A percentile compares a stretch with the other conserved stretches of the same genome.
Evolutionary conservation across 2,888 invertebrate genomes (phyloP).

Genomic region (Scaeva pyrastri): DNA sequence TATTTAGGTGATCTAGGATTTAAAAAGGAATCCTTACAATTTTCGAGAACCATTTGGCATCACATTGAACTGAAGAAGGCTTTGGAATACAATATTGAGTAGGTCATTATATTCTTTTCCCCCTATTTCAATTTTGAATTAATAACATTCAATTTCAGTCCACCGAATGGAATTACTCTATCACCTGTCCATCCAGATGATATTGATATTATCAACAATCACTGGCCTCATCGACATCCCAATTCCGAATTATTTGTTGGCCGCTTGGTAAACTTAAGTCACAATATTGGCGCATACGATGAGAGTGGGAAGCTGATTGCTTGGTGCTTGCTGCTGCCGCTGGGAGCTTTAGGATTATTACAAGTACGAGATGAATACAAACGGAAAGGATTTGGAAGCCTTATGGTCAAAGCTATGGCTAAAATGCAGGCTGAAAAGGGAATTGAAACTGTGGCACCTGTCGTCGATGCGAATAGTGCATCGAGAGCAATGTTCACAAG

Average conservation of each 20-base stretch:
- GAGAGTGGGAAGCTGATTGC: constrained; percentile 71
- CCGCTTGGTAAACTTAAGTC: constrained; percentile 69
- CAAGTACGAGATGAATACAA: constrained; percentile 70
- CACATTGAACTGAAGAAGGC: constrained; percentile 77
- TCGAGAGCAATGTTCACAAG: constrained; percentile 75
- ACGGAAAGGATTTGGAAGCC: constrained; percentile 71
- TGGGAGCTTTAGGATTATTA: constrained; percentile 74
- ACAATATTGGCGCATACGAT: constrained; percentile 75
- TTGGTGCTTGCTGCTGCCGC: constrained; percentile 72
- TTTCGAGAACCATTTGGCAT: constrained; percentile 76
- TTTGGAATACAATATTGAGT: constrained; percentile 78
- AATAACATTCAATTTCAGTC: constrained; percentile 34
- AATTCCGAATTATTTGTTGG: constrained; percentile 73
- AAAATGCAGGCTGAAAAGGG: constrained; percentile 68
- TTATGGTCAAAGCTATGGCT: constrained; percentile 72
- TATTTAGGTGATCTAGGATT: constrained; percentile 65
- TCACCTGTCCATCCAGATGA: constrained; percentile 63
- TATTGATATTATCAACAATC: constrained; percentile 65
- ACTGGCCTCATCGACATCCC: constrained; percentile 76
- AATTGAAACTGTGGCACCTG: constrained; percentile 73
- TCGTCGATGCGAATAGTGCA: constrained; percentile 68
- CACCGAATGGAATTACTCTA: constrained; percentile 71
- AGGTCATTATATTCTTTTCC: constrained; percentile 32
- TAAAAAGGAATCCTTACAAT: constrained; percentile 9
- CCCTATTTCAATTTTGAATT: background rate